phyloP scores from a whole-genome alignment of 2,888 invertebrate genomes.

The Melanargia galathea region DNA sequence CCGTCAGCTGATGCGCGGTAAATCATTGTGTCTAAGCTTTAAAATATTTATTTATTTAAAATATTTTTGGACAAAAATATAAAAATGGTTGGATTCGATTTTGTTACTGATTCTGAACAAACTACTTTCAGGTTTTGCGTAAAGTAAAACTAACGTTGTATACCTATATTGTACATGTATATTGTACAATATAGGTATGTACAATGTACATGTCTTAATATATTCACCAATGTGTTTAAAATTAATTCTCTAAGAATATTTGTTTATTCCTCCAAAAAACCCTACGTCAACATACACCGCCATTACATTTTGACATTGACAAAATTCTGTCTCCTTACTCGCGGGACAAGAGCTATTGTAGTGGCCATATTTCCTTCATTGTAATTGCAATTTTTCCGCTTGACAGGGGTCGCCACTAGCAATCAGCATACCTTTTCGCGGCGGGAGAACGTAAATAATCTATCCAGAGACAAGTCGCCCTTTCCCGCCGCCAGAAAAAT shows the following conservation, averaged over 20 bases:
- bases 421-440: constrained; percentile 60
- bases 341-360: constrained; percentile 31
- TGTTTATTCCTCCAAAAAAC: constrained; percentile 1
- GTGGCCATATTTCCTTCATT: constrained; percentile 36
- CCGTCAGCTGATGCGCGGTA: no score
- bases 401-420: constrained; percentile 53
- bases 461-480: constrained; percentile 62
- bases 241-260: constrained; percentile 1
- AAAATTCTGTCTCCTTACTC: constrained; percentile 32
- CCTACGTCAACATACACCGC: constrained; percentile 15
- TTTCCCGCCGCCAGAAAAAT: constrained; percentile 68
- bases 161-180: no score
- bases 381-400: constrained; percentile 47
- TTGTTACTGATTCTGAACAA: no score
- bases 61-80: no score
- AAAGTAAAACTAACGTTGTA: no score
- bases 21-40: no score
- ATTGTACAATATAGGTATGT: no score
- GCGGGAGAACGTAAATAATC: constrained; percentile 72
- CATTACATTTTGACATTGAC: constrained; percentile 35
- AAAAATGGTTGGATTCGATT: no score
- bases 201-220: no score
- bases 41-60: no score
- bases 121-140: no score
- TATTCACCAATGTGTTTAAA: not conserved